Base-by-base conservation (phyloP, 2,888 invertebrate genomes). In the Onchidella celtica region DNA sequence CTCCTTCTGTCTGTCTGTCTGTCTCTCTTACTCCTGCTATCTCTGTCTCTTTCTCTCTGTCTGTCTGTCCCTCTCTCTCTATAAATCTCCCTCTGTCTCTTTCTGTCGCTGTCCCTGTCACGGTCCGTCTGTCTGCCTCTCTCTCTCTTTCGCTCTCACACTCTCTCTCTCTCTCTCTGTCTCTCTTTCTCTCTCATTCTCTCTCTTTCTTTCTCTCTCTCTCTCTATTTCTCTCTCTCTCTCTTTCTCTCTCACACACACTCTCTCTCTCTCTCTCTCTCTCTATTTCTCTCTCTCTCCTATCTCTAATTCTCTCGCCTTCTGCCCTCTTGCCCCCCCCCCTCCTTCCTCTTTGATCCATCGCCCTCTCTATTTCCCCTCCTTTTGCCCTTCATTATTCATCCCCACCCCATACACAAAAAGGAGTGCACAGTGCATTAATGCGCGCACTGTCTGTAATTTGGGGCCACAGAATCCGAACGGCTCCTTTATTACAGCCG, bases 221-320 rank as follows among this genome's bases (percentile, higher is more conserved):
- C 29, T 4, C 38, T 38, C 11, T 63, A 34, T 14, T 38, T 57
- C n/a, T n/a, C 63, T 29, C 59, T 47, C 11, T 32, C 40, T 29
- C 47, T 38, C n/a, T 34, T 66, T 32, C 59, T 73, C 29, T 59
- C 21, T 32, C 59, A 59, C 40, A 38, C 61, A 4, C 38, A 38
- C 27, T 21, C 27, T 63, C 61, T 75, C 24, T 27, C 29, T 4
- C 27, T 17, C 0, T 47, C 47, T 77, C 3, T 68, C 32, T n/a
- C 1, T 68, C 36, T 77, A 1, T 66, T 61, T 27, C 9, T 55
- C 55, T 77, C n/a, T 68, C 36, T 77, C 57, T 68, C 36, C n/a
- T 9, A 17, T 32, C 59, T 73, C 57, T 59, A 17, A 17, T 34
- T 73, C 40, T 63, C 38, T 27, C 38, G 36, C 27, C 27, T 38